phyloP scores from a whole-genome alignment of 2,888 invertebrate genomes.

The Allolobophora icterica region DNA sequence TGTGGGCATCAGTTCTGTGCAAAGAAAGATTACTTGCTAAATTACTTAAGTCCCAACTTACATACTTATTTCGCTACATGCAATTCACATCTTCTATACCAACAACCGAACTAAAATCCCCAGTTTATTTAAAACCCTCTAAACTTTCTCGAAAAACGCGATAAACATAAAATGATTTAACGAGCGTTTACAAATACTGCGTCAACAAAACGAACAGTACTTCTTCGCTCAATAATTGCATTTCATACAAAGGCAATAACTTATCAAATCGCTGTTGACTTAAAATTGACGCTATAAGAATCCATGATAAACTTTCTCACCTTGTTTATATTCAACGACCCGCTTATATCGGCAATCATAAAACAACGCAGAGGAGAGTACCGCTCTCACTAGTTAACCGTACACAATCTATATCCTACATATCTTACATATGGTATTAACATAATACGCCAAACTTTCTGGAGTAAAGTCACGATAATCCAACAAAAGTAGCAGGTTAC shows the following conservation, averaged over 20 bases:
- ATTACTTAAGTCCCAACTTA: too few species aligned
- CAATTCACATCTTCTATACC: background rate
- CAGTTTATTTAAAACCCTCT: background rate
- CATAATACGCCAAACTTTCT: slow-evolving; percentile 9
- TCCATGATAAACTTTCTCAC: background rate
- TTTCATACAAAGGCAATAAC: background rate
- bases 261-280: background rate
- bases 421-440: background rate
- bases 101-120: too few species aligned
- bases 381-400: background rate
- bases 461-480: background rate
- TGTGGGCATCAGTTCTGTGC: too few species aligned
- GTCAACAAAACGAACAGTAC: background rate
- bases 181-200: background rate
- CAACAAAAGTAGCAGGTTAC: background rate
- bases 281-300: background rate
- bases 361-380: background rate
- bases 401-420: background rate
- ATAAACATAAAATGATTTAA: background rate
- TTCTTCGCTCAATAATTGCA: background rate
- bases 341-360: background rate
- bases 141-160: background rate
- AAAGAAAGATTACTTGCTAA: too few species aligned
- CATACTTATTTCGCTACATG: background rate
- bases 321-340: background rate